A percentile compares a stretch with the other conserved stretches of the same genome.
Evolutionary conservation across 2,797 vertebrate species (phyloP).

Genomic region (Pseudochromis fuscus): DNA sequence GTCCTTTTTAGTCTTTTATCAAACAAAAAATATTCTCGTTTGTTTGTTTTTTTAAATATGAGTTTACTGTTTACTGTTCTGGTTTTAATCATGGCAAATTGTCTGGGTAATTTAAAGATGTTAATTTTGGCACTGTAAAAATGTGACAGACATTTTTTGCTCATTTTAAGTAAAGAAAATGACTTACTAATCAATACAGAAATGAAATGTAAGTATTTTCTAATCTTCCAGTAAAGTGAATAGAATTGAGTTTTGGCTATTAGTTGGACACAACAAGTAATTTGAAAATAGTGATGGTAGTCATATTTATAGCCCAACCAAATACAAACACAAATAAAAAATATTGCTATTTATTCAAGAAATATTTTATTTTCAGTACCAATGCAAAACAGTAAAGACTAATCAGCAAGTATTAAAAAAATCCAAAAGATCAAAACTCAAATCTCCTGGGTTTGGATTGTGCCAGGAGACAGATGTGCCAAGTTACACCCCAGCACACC

Average conservation of each 20-base stretch:
- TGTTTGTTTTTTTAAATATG: too few relatives aligned
- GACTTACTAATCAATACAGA: too few relatives aligned
- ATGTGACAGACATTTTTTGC: neutral
- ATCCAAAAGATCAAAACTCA: constrained; percentile 23
- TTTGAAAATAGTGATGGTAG: too few relatives aligned
- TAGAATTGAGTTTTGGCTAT: too few relatives aligned
- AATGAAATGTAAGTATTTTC: too few relatives aligned
- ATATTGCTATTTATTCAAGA: neutral
- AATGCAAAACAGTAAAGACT: neutral
- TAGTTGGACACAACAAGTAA: too few relatives aligned
- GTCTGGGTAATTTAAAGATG: neutral
- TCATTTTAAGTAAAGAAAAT: too few relatives aligned
- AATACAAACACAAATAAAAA: neutral
- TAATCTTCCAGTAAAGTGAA: neutral
- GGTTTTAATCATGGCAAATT: neutral
- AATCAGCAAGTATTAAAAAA: neutral
- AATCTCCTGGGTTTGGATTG: constrained; percentile 36
- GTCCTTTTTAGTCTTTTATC: too few relatives aligned
- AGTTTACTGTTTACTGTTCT: too few relatives aligned
- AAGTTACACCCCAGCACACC: constrained; percentile 59
- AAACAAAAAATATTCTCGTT: too few relatives aligned
- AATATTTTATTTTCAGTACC: neutral
- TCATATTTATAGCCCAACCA: neutral
- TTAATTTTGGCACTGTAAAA: neutral
- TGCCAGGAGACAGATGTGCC: constrained; percentile 63